These are phyloP conservation scores for Anguilla anguilla DNA, from an alignment of 2,797 vertebrate genomes.

Conservation along the genomic window DNA sequence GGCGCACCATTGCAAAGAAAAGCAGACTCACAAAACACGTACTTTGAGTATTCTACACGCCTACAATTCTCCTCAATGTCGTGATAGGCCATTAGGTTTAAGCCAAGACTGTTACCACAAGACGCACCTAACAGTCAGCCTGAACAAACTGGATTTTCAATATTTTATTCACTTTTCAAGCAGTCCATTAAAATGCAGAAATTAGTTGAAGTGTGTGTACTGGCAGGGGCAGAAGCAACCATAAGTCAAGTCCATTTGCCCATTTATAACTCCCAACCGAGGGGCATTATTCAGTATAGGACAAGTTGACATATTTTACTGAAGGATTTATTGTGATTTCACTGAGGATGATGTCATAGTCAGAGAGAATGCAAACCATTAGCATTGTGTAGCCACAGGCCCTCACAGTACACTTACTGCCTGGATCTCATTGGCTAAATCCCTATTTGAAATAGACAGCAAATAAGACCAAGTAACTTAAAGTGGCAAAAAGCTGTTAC, in stretches of 20 bases:
- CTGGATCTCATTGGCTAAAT: neutral
- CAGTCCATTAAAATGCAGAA: neutral
- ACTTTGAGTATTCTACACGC: neutral
- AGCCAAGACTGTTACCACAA: neutral
- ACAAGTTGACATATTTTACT: neutral
- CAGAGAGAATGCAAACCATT: neutral
- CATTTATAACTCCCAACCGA: neutral
- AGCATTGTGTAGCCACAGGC: neutral
- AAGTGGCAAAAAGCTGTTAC: neutral
- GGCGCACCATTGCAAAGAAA: slow-evolving; percentile 1
- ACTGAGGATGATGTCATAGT: neutral
- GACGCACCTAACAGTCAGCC: neutral
- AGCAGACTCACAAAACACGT: neutral
- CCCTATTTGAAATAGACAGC: neutral
- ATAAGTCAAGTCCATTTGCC: neutral
- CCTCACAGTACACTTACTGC: neutral
- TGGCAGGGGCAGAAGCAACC: neutral
- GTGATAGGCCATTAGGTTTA: neutral
- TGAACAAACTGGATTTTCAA: neutral
- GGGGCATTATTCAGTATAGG: neutral
- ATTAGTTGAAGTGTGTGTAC: neutral
- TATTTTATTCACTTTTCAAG: neutral
- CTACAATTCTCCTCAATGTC: neutral
- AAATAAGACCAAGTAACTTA: neutral
- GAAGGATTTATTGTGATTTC: neutral